These are phyloP conservation scores for Cantharis flavilabris DNA, from an alignment of 2,888 invertebrate genomes.

Conservation along the genomic window DNA sequence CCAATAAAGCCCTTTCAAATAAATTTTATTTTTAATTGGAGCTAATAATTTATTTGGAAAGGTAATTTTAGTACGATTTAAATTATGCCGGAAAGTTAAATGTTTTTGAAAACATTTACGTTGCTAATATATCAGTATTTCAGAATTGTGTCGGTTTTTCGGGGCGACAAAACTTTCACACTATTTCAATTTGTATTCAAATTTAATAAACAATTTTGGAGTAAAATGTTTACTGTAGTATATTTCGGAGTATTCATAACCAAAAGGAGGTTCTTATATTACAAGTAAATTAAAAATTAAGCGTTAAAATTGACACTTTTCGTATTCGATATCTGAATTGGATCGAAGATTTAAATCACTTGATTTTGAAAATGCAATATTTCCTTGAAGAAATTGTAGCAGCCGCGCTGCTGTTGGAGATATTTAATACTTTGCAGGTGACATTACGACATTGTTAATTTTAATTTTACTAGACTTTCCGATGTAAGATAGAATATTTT, in stretches of 20 bases:
- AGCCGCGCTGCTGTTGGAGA: no score
- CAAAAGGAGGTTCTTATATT: no score
- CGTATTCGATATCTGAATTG: no score
- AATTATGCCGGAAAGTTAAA: not conserved
- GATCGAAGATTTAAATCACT: no score
- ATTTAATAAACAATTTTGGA: not conserved
- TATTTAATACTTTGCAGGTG: no score
- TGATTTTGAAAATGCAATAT: no score
- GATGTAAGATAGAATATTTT: no score
- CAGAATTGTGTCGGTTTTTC: not conserved
- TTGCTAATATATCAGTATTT: not conserved
- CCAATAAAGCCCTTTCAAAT: not conserved
- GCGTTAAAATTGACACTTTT: no score
- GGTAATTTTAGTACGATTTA: not conserved
- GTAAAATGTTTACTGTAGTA: not conserved
- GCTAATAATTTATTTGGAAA: not conserved
- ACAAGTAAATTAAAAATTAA: no score
- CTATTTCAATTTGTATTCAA: not conserved
- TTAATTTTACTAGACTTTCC: no score
- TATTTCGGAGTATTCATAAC: not conserved
- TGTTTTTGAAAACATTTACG: not conserved
- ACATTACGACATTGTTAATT: no score
- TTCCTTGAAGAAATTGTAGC: no score
- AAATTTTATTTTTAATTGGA: not conserved
- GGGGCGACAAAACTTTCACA: not conserved